phyloP scores from a whole-genome alignment of 2,797 vertebrate genomes.

The Hippocampus kuda region DNA sequence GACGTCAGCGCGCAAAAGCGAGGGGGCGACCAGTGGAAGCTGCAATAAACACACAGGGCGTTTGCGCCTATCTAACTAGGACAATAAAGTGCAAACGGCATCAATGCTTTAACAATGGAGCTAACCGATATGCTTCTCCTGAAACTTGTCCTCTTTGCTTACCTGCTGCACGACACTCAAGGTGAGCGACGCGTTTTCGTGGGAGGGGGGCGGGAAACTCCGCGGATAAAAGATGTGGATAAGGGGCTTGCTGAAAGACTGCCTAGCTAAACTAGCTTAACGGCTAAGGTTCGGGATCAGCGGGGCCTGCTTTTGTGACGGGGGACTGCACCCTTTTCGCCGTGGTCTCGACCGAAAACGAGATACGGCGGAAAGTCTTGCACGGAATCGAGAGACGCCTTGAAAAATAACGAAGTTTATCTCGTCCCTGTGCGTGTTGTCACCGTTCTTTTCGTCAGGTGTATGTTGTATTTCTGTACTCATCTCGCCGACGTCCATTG shows the following conservation, averaged over 20 bases:
- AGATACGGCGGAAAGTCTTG: background rate
- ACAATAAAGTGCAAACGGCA: conserved; percentile 68
- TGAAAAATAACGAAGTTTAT: background rate
- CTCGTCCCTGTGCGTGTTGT: conserved; percentile 33
- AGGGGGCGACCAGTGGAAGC: conserved; percentile 59
- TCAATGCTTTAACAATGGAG: conserved; percentile 71
- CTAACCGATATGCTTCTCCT: conserved; percentile 58
- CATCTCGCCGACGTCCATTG: conserved; percentile 62
- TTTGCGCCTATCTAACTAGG: conserved; percentile 67
- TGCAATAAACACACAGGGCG: conserved; percentile 74
- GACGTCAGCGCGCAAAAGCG: conserved; percentile 62
- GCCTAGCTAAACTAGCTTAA: conserved; percentile 27
- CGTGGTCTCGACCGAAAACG: conserved; percentile 25
- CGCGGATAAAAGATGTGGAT: conserved; percentile 34
- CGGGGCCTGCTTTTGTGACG: conserved; percentile 63
- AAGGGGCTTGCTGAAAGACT: conserved; percentile 39
- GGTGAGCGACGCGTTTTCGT: conserved; percentile 55
- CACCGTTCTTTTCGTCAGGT: conserved; percentile 30
- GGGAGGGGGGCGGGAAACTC: background rate
- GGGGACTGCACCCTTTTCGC: conserved; percentile 60
- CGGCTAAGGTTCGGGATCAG: conserved; percentile 48
- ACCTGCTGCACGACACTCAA: conserved; percentile 49
- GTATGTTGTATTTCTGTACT: conserved; percentile 47
- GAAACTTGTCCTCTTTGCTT: conserved; percentile 56
- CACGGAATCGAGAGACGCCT: background rate